These are phyloP conservation scores for Oryzias curvinotus DNA, from an alignment of 2,113 vertebrate genomes.

Conservation along the genomic window DNA sequence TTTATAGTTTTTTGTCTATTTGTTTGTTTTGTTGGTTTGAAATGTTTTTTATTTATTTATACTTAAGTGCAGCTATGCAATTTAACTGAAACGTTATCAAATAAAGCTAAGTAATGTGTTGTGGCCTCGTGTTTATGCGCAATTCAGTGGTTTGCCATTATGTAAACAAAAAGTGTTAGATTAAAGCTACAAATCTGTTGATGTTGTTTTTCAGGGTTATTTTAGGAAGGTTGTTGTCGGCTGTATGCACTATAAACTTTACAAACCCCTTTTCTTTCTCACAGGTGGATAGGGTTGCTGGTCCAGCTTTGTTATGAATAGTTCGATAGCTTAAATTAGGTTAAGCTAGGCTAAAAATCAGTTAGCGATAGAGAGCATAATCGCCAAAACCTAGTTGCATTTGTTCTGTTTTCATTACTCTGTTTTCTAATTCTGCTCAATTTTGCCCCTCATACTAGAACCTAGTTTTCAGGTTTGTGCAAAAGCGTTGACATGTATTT, in stretches of 20 bases:
- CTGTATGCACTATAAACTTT: not conserved
- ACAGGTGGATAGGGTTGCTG: constrained; percentile 27
- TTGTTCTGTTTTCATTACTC: not conserved
- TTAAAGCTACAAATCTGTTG: not conserved
- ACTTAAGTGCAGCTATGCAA: constrained; percentile 10
- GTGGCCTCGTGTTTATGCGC: constrained; percentile 67
- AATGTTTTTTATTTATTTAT: not conserved
- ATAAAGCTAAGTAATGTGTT: constrained; percentile 37
- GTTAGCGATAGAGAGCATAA: constrained; percentile 32
- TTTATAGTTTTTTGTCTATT: constrained; percentile 11
- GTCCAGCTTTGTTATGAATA: constrained; percentile 41
- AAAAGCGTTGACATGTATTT: not conserved
- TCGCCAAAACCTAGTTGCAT: not conserved
- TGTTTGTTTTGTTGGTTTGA: not conserved
- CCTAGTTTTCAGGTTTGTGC: not conserved
- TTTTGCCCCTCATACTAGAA: not conserved
- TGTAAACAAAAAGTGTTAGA: constrained; percentile 62
- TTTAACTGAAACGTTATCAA: constrained; percentile 16
- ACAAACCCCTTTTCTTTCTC: not conserved
- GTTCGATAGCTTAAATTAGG: constrained; percentile 58
- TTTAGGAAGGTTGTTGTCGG: not conserved
- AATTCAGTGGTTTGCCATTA: constrained; percentile 59
- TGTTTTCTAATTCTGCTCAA: not conserved
- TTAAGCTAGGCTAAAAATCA: constrained; percentile 61
- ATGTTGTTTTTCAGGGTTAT: not conserved